These are phyloP conservation scores for Polypedilum pembai DNA, from an alignment of 1,140 invertebrate genomes.

Conservation along the genomic window DNA sequence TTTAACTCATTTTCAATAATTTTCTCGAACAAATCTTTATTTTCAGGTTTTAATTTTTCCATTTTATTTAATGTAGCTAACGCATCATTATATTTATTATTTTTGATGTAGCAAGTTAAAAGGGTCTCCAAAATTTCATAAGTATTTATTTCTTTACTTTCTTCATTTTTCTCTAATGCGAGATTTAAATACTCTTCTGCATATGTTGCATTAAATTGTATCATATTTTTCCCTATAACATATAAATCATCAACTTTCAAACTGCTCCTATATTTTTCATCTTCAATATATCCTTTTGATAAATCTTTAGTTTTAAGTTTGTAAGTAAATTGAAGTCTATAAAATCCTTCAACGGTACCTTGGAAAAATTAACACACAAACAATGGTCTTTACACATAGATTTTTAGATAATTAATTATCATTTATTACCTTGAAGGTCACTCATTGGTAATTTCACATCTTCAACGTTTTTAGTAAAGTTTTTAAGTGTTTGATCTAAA, in stretches of 20 bases:
- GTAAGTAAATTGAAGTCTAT: constrained; percentile 38
- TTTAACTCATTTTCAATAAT: too few relatives aligned
- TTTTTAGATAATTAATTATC: too few relatives aligned
- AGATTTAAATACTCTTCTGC: not conserved
- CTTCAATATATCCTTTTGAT: constrained; percentile 36
- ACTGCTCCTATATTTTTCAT: constrained; percentile 30
- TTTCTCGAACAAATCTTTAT: too few relatives aligned
- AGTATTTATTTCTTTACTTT: not conserved
- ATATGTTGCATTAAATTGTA: not conserved
- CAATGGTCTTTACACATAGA: too few relatives aligned
- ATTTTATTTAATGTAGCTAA: too few relatives aligned
- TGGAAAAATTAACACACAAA: too few relatives aligned
- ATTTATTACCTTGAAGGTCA: too few relatives aligned
- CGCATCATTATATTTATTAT: too few relatives aligned
- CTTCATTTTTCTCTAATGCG: not conserved
- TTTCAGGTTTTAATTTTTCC: too few relatives aligned
- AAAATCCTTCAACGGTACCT: constrained; percentile 39
- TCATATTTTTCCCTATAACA: not conserved
- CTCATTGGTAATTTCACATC: not conserved
- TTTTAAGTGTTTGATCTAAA: not conserved
- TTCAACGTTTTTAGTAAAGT: not conserved
- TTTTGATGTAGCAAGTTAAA: not conserved
- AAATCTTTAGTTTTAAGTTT: constrained; percentile 36
- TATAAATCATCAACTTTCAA: not conserved
- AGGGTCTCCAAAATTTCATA: not conserved